A percentile compares a stretch with the other conserved stretches of the same genome.
These are phyloP conservation scores for Apamea monoglypha DNA, from an alignment of 2,888 invertebrate species.

Conservation along the genomic window DNA sequence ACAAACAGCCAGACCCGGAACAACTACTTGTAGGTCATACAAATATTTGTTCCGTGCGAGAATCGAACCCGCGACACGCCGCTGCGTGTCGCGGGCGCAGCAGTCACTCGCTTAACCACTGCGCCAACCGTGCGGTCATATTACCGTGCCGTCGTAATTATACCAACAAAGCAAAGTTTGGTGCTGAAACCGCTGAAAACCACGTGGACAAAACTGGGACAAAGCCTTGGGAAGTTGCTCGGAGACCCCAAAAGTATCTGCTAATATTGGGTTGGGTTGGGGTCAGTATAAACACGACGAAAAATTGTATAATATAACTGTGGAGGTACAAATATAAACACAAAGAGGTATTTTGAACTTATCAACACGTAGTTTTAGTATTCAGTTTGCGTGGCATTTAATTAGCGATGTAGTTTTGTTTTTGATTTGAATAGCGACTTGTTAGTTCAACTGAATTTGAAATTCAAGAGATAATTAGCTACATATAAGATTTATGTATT, in stretches of 20 bases:
- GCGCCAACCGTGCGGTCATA: too few species aligned
- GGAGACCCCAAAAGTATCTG: constrained; percentile 40
- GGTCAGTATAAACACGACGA: constrained; percentile 34
- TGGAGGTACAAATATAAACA: constrained; percentile 10
- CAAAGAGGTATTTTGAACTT: constrained; percentile 43
- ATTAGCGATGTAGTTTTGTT: constrained; percentile 48
- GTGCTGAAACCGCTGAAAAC: constrained; percentile 27
- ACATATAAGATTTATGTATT: constrained; percentile 10
- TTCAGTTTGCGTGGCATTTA: constrained; percentile 38
- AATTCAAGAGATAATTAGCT: constrained; percentile 20
- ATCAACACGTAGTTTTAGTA: constrained; percentile 41
- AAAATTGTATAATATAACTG: constrained; percentile 27
- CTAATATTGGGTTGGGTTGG: constrained; percentile 43
- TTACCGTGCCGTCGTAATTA: too few species aligned
- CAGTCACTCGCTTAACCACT: too few species aligned
- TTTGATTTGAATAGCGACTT: constrained; percentile 43
- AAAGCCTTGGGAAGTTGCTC: constrained; percentile 47
- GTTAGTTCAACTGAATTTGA: constrained; percentile 29
- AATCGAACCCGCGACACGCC: too few species aligned
- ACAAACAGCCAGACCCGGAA: too few species aligned
- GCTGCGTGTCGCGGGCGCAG: too few species aligned
- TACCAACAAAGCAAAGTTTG: constrained; percentile 24
- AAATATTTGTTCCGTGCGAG: too few species aligned
- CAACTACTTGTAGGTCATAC: too few species aligned
- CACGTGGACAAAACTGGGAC: constrained; percentile 41